Evolutionary conservation across 2,888 invertebrate genomes (phyloP).

Genomic region (Cryptosula pallasiana): DNA sequence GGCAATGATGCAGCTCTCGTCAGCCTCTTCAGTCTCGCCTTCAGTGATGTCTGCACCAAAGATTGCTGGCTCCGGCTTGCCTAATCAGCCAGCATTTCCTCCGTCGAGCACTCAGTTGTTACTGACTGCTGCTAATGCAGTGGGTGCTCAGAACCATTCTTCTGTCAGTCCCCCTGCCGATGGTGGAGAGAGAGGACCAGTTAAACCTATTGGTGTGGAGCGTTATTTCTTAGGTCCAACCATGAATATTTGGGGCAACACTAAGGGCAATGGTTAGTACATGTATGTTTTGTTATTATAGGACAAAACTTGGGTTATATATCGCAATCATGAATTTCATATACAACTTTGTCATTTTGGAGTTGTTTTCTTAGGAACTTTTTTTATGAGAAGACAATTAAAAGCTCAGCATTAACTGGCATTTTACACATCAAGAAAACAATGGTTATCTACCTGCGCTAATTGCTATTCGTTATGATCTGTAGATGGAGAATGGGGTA

Average conservation of each 20-base stretch:
- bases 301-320: no score
- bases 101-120: neutral
- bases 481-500: no score
- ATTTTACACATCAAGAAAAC: no score
- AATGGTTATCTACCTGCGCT: no score
- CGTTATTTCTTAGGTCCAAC: neutral
- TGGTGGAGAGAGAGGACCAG: neutral
- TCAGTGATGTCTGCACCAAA: neutral
- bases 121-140: neutral
- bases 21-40: neutral
- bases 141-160: neutral
- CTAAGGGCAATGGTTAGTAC: neutral
- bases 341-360: no score
- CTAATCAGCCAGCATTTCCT: neutral
- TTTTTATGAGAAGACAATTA: no score
- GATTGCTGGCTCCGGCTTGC: neutral
- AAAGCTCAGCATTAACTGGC: no score
- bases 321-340: no score
- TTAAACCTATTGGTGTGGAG: neutral
- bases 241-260: neutral
- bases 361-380: no score
- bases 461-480: no score
- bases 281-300: no score
- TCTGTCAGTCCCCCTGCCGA: neutral
- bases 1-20: neutral